Percentiles rank a stretch among this genome's conserved stretches.
Evolutionary conservation across 2,113 vertebrate genomes (phyloP).

Genomic region (Muscicapa adusta): DNA sequence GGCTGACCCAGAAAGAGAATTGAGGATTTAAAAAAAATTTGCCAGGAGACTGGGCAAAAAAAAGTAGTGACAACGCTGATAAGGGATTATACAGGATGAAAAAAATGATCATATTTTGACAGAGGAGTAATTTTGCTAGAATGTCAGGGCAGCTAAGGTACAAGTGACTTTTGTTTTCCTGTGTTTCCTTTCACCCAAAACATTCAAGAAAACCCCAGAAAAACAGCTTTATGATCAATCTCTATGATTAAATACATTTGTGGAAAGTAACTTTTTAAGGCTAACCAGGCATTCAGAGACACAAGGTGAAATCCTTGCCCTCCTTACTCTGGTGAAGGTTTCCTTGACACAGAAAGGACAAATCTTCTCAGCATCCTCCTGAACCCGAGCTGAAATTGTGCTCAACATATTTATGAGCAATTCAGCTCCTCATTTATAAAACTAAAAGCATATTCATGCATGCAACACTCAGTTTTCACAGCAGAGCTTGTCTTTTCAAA

Average conservation of each 20-base stretch:
- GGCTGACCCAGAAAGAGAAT: neutral
- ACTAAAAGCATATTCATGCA: neutral
- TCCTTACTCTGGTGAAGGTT: neutral
- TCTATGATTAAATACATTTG: neutral
- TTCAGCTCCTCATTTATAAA: neutral
- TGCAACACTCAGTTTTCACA: neutral
- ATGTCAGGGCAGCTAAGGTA: neutral
- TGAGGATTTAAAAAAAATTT: neutral
- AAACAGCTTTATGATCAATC: neutral
- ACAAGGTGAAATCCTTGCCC: neutral
- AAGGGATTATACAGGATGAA: neutral
- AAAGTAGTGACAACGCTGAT: neutral
- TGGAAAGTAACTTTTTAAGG: neutral
- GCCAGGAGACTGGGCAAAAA: neutral
- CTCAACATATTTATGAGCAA: neutral
- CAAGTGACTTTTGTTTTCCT: neutral
- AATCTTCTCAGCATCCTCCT: neutral
- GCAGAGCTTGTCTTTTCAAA: neutral
- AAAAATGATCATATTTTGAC: neutral
- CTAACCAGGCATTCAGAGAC: neutral
- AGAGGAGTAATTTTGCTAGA: neutral
- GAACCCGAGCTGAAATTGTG: neutral
- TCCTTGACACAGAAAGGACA: neutral
- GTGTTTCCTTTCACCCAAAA: neutral
- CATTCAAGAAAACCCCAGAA: neutral